Conservation (phyloP, 23 tunicate species). For the Trididemnum clinides region DNA sequence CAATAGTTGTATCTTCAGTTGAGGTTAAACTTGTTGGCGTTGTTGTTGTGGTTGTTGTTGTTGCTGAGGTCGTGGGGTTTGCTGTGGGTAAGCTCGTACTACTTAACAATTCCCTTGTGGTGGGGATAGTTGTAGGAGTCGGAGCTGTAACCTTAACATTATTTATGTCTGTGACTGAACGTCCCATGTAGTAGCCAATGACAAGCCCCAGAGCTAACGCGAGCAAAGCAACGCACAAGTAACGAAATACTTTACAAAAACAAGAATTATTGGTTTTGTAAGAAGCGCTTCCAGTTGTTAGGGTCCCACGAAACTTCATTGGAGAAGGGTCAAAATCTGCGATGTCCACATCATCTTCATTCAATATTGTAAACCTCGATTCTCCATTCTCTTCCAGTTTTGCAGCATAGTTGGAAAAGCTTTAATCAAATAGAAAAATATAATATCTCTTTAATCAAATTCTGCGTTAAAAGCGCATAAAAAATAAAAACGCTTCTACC, state of each 20-base stretch:
- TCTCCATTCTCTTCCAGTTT: background rate
- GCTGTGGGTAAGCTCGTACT: background rate
- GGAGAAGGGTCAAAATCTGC: slow-evolving; percentile 24
- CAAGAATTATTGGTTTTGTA: background rate
- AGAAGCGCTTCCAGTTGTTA: slow-evolving; percentile 19
- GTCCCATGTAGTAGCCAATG: slow-evolving; percentile 1
- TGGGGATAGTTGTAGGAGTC: background rate
- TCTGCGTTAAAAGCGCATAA: too few relatives aligned
- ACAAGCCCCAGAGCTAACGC: slow-evolving; percentile 8
- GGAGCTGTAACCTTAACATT: background rate
- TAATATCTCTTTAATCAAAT: too few relatives aligned
- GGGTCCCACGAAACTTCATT: slow-evolving; percentile 45
- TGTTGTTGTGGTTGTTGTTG: background rate
- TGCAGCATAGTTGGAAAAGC: background rate
- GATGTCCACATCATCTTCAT: slow-evolving; percentile 43
- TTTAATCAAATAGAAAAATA: background rate
- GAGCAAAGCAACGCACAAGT: background rate
- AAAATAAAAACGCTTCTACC: too few relatives aligned
- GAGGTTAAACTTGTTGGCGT: too few relatives aligned
- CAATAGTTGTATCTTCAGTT: too few relatives aligned
- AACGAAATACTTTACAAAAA: slow-evolving; percentile 13
- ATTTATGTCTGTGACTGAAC: background rate
- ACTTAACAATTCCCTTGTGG: background rate
- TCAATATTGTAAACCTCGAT: background rate
- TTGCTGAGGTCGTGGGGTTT: background rate